Percentiles rank a stretch among this genome's conserved stretches.
phyloP scores from a whole-genome alignment of 2,888 invertebrate species.

The Stenodema calcarata region DNA sequence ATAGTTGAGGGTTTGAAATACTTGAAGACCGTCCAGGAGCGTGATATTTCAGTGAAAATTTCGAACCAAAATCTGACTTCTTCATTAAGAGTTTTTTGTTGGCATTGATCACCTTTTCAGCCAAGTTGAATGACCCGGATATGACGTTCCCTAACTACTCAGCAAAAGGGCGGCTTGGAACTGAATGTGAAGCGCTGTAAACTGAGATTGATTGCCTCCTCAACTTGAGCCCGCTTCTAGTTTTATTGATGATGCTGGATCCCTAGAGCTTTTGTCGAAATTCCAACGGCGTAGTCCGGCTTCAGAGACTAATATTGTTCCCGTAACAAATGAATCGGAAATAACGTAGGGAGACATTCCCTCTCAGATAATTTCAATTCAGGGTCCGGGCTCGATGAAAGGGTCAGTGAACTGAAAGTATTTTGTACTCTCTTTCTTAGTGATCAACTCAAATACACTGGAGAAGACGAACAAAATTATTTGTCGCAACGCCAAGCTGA shows the following conservation, averaged over 20 bases:
- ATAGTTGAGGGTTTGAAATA: too few relatives aligned
- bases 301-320: not conserved
- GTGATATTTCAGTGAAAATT: too few relatives aligned
- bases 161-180: not conserved
- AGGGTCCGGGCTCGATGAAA: not conserved
- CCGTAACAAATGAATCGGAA: not conserved
- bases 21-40: too few relatives aligned
- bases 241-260: not conserved
- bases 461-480: not conserved
- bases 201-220: not conserved
- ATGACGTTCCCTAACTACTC: not conserved
- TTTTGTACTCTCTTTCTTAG: not conserved
- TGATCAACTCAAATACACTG: not conserved
- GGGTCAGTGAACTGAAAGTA: not conserved
- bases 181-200: not conserved
- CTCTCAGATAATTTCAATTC: not conserved
- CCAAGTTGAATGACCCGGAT: not conserved
- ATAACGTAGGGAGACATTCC: not conserved
- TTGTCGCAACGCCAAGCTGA: too few relatives aligned
- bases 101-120: not conserved
- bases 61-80: too few relatives aligned
- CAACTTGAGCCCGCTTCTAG: not conserved
- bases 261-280: not conserved
- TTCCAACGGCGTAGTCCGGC: not conserved
- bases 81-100: too few relatives aligned